Evolutionary conservation across 2,888 invertebrate genomes (phyloP).

Genomic region (Crioceris asparagi): DNA sequence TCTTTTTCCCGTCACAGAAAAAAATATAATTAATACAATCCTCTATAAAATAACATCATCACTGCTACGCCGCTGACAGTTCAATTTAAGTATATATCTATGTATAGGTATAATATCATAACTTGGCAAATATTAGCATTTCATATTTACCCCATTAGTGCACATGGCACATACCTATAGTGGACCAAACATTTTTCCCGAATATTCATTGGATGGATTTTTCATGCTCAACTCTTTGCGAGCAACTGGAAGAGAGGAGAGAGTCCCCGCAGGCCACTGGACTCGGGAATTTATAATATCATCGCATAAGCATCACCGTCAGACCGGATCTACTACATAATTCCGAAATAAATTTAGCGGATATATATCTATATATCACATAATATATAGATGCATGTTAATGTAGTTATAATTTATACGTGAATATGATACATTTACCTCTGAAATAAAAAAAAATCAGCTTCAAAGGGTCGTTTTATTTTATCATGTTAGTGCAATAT

Average conservation of each 20-base stretch:
- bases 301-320: conserved; percentile 36
- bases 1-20: too few species aligned
- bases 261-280: conserved; percentile 32
- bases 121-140: conserved; percentile 38
- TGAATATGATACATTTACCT: too few species aligned
- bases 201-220: too few species aligned
- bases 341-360: conserved; percentile 30
- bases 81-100: conserved; percentile 37
- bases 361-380: conserved; percentile 14
- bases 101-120: too few species aligned
- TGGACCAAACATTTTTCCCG: conserved; percentile 28
- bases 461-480: too few species aligned
- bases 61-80: conserved; percentile 28
- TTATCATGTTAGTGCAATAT: too few species aligned
- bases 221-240: conserved; percentile 30
- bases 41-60: too few species aligned
- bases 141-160: conserved; percentile 38
- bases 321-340: conserved; percentile 31
- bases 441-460: too few species aligned
- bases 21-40: too few species aligned
- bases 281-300: conserved; percentile 36
- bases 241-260: too few species aligned
- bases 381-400: too few species aligned
- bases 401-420: too few species aligned
- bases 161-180: conserved; percentile 31